phyloP scores from a whole-genome alignment of 2,888 invertebrate species.

The Neoscelio sp. region DNA sequence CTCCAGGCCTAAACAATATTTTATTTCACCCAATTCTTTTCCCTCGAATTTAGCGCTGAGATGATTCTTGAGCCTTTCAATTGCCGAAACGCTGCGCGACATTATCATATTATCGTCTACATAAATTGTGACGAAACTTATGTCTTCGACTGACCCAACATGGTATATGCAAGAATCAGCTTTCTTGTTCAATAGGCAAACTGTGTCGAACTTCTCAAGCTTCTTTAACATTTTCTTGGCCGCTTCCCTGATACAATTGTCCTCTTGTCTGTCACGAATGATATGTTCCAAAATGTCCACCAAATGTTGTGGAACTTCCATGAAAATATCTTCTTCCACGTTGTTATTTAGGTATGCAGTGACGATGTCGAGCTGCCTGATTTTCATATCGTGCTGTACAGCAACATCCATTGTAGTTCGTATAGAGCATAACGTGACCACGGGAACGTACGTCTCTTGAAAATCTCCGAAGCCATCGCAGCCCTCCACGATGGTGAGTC shows the following conservation, averaged over 20 bases:
- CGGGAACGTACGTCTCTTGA: slow-evolving; percentile 18
- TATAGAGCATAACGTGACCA: slow-evolving; percentile 18
- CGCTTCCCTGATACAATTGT: no score
- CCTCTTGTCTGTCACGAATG: no score
- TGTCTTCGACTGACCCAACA: slow-evolving; percentile 15
- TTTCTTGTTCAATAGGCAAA: slow-evolving; percentile 36
- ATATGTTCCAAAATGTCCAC: slow-evolving; percentile 15
- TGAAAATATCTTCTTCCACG: slow-evolving; percentile 35
- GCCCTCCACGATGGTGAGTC: not conserved
- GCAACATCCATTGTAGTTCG: slow-evolving; percentile 50
- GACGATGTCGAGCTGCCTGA: slow-evolving; percentile 65
- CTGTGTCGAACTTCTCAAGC: not conserved
- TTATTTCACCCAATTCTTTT: slow-evolving; percentile 1
- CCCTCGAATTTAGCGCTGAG: not conserved
- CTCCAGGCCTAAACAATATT: slow-evolving; percentile 28
- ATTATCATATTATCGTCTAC: slow-evolving; percentile 46
- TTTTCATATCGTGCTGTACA: slow-evolving; percentile 51
- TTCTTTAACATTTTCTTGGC: slow-evolving; percentile 23
- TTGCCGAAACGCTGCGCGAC: not conserved
- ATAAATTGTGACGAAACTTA: slow-evolving; percentile 29
- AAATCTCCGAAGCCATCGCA: slow-evolving; percentile 32
- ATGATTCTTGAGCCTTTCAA: not conserved
- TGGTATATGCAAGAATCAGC: slow-evolving; percentile 55
- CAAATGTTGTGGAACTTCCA: slow-evolving; percentile 53
- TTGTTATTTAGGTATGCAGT: slow-evolving; percentile 68